phyloP scores from a whole-genome alignment of 2,888 invertebrate genomes.

The Thecophora atra region DNA sequence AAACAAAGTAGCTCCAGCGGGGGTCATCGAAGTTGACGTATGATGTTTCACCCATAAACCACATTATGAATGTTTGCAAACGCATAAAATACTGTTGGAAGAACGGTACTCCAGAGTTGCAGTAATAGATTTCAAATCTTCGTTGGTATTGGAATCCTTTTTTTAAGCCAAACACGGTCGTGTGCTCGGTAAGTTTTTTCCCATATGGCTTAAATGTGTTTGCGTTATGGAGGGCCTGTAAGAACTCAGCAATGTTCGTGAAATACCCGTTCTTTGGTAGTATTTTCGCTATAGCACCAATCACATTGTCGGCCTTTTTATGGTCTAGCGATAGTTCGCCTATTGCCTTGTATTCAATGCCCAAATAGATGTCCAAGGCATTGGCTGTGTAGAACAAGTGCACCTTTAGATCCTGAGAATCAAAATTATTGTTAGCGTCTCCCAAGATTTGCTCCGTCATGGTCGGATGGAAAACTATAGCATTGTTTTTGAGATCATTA shows the following conservation, averaged over 20 bases:
- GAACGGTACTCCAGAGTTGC: conserved; percentile 75
- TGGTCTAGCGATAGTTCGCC: conserved; percentile 68
- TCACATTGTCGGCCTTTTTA: conserved; percentile 79
- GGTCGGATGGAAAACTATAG: conserved; percentile 76
- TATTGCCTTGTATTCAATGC: conserved; percentile 75
- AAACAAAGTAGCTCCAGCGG: conserved; percentile 87
- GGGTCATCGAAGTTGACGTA: conserved; percentile 93
- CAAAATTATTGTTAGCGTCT: conserved; percentile 91
- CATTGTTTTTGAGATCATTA: conserved; percentile 75
- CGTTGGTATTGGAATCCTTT: conserved; percentile 60
- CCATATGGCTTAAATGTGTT: conserved; percentile 82
- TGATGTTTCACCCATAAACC: conserved; percentile 96
- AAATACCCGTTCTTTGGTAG: conserved; percentile 75
- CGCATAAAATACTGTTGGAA: conserved; percentile 84
- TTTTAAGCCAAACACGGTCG: conserved; percentile 52
- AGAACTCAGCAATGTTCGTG: conserved; percentile 78
- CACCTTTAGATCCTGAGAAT: conserved; percentile 85
- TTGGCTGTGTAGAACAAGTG: conserved; percentile 84
- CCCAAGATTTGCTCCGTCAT: conserved; percentile 96
- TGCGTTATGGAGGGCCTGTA: conserved; percentile 75
- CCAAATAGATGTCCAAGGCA: conserved; percentile 81
- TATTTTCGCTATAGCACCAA: conserved; percentile 74
- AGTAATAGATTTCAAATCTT: conserved; percentile 83
- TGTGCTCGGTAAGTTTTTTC: conserved; percentile 73
- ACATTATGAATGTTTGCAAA: conserved; percentile 90